A percentile compares a stretch with the other conserved stretches of the same genome.
Evolutionary conservation across 2,888 invertebrate genomes (phyloP).

Genomic region (Tridacna gigas): DNA sequence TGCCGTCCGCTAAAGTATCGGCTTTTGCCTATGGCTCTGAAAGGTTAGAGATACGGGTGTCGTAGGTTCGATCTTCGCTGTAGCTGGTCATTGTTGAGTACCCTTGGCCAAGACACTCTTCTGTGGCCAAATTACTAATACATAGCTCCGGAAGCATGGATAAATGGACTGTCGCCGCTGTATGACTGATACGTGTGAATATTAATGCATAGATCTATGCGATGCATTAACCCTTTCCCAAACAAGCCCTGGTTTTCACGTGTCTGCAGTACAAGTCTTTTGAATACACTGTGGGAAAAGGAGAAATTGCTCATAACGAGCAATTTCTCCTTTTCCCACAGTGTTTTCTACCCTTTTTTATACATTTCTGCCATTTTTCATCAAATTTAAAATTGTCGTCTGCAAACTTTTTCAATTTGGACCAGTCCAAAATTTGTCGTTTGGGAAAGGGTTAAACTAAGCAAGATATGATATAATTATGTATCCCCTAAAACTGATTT

Average conservation of each 20-base stretch:
- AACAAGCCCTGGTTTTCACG: no score
- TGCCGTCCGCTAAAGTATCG: no score
- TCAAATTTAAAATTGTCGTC: no score
- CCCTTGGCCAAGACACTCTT: not conserved
- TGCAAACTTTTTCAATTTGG: no score
- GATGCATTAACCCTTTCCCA: no score
- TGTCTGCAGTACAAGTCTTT: no score
- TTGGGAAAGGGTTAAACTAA: no score
- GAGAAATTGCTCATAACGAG: not conserved
- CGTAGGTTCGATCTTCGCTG: not conserved
- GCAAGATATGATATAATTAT: no score
- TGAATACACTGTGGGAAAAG: not conserved
- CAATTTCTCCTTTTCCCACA: constrained; percentile 10
- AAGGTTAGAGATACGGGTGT: not conserved
- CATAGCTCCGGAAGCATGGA: not conserved
- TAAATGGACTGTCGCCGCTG: not conserved
- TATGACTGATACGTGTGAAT: not conserved
- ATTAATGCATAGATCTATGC: not conserved
- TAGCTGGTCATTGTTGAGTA: not conserved
- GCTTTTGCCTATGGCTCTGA: no score
- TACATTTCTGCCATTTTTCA: no score
- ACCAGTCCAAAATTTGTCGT: no score
- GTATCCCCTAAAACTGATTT: no score
- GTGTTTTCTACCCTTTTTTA: not conserved
- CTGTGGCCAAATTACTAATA: not conserved